Base-by-base conservation (phyloP, 2,888 invertebrate genomes). In the Mechanitis mazaeus region DNA sequence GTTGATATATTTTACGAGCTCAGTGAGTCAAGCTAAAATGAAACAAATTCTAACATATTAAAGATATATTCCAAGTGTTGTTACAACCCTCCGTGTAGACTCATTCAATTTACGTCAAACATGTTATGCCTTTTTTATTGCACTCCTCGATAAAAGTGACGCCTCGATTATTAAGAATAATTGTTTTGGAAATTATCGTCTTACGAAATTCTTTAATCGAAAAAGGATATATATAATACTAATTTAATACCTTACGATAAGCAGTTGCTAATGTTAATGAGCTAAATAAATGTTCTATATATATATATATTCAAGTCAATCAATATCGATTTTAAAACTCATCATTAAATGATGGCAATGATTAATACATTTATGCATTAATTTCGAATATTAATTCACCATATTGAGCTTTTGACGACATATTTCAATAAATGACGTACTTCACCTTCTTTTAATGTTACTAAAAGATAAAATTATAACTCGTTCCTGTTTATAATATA, bases 111-210 rank as follows among this genome's bases (percentile, higher is more conserved):
- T 86, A 78, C 76, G 78, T 74, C 79, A 77, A 71, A 77, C 80
- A 78, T 79, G 83, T 87, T 86, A 87, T 85, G 81, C 76, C 80
- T 86, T 87, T 87, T 87, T 88, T 87, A 88, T 87, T 87, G 79
- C 80, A 75, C 64, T 71, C 74, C 68, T 77, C 85, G 79, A 87
- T 85, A 84, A 85, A 85, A 83, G 70, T 77, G 83, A 80, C 79
- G 73, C 78, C 77, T 79, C 76, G 75, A 79, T 85, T 77, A 78
- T 78, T 81, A 79, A 77, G 66, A 63, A 57, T 57, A 64, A 66
- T 65, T 67, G 58, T 68, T 67, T 60, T 54, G 58, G 53, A 65
- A 20, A 20, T 20, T 20, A 20, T 20, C 20, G 20, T 20, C 20
- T 20, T 20, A 20, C 20, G 20, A 20, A 20, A 20, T 20, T 20